Evolutionary conservation across 2,797 vertebrate genomes (phyloP), one percentile per base, ranked within the genome.

Genomic region (Neosalanx taihuensis): DNA sequence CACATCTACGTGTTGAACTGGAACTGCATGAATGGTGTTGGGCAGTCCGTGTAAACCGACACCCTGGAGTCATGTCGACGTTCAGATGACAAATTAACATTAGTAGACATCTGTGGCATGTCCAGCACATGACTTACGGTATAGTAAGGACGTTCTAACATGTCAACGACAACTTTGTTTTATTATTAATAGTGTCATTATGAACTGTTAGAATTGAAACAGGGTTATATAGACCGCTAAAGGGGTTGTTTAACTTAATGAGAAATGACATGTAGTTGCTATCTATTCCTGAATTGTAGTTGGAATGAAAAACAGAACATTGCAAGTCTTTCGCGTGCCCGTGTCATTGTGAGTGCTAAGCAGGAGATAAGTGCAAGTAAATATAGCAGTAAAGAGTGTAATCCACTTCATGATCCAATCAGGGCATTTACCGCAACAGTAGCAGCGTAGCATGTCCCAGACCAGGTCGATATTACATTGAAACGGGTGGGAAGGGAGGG

Each of bases 391-490:
- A 35, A 68, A 29, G 49, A 33, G 26, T 15, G 15, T 68, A 58
- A 58, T 35, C 51, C 18, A 12, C 66, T 35, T 68, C 64, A 66
- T 68, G 57, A 68, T 20, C 67, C 53, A 58, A 68, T 68, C 53
- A 58, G 30, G 31, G 64, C 64, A 10, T 15, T 35, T 37, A 58
- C 51, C n/a, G 6, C n/a, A 6, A 35, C 53, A 15, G 51, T 68
- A 9, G n/a, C 15, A 17, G 4, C 4, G 10, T 10, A 56, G 51
- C 15, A 56, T 18, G 51, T 56, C 5, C 5, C 6, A 10, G 20
- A 60, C 58, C 18, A 29, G 10, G 9, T 12, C 58, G 20, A 20
- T 60, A 10, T 60, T n/a, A 56, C 51, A 56, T 17, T 17, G 51
- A 56, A 4, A 18, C 4, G 13, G 49, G 2, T 37, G 35, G 35